These are phyloP conservation scores for Stomatorhinus walkeri DNA, from an alignment of 2,797 vertebrate species.

Conservation along the genomic window DNA sequence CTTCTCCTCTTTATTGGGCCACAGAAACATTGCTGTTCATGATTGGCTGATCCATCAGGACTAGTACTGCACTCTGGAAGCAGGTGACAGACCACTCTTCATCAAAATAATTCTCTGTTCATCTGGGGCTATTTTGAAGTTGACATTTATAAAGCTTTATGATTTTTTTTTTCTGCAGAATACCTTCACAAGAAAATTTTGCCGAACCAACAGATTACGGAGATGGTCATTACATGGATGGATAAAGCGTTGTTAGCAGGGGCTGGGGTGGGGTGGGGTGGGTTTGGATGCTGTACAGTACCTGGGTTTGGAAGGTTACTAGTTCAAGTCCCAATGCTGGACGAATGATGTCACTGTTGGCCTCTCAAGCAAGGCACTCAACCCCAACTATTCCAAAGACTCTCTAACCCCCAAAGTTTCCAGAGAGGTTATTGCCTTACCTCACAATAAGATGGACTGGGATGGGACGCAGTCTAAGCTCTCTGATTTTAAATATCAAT, in stretches of 20 bases:
- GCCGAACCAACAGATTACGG: background rate
- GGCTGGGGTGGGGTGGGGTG: background rate
- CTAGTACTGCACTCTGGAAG: background rate
- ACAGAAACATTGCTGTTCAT: background rate
- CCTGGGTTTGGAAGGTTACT: background rate
- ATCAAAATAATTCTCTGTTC: background rate
- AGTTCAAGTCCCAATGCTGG: background rate
- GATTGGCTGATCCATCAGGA: background rate
- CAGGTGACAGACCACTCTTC: background rate
- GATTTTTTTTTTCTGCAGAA: background rate
- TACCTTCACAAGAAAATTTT: background rate
- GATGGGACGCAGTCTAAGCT: background rate
- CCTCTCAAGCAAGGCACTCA: background rate
- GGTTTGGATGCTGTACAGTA: background rate
- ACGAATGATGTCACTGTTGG: background rate
- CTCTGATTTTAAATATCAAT: background rate
- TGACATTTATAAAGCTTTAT: background rate
- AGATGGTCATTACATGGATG: background rate
- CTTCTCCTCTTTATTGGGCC: background rate
- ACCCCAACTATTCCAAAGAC: background rate
- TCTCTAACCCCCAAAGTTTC: background rate
- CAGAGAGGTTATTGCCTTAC: background rate
- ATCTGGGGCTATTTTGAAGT: background rate
- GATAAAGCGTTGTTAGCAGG: background rate
- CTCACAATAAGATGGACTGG: background rate